Evolutionary conservation across 2,888 invertebrate genomes (phyloP).

Genomic region (Phengaris arion): DNA sequence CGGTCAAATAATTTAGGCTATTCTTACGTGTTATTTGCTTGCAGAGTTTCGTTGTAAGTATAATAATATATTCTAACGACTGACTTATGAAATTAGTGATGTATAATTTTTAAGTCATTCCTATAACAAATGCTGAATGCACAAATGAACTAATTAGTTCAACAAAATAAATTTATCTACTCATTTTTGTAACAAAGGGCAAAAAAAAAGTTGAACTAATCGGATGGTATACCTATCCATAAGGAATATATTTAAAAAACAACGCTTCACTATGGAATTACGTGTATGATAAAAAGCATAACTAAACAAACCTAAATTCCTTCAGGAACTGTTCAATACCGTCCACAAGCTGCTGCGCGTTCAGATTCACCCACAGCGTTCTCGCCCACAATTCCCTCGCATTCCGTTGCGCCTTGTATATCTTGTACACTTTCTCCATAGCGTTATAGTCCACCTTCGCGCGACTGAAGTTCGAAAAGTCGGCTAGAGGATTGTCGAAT

Average conservation of each 20-base stretch:
- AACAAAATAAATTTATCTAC: no score
- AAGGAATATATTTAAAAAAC: no score
- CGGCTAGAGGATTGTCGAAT: conserved; percentile 91
- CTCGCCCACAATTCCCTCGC: conserved; percentile 90
- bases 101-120: no score
- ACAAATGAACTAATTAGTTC: no score
- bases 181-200: no score
- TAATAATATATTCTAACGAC: no score
- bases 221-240: no score
- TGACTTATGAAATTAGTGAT: no score
- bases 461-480: conserved; percentile 87
- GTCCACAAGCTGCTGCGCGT: conserved; percentile 89
- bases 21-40: background rate
- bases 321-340: conserved; percentile 92
- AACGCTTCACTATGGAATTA: no score
- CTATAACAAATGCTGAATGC: no score
- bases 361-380: conserved; percentile 92
- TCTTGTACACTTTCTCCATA: conserved; percentile 86
- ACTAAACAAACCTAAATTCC: conserved; percentile 76
- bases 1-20: background rate
- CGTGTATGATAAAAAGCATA: no score
- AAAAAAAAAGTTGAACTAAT: no score
- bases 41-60: background rate
- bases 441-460: conserved; percentile 81
- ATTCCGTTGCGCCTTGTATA: conserved; percentile 88